Evolutionary conservation across 2,113 vertebrate species (phyloP).

Genomic region (Picathartes gymnocephalus): DNA sequence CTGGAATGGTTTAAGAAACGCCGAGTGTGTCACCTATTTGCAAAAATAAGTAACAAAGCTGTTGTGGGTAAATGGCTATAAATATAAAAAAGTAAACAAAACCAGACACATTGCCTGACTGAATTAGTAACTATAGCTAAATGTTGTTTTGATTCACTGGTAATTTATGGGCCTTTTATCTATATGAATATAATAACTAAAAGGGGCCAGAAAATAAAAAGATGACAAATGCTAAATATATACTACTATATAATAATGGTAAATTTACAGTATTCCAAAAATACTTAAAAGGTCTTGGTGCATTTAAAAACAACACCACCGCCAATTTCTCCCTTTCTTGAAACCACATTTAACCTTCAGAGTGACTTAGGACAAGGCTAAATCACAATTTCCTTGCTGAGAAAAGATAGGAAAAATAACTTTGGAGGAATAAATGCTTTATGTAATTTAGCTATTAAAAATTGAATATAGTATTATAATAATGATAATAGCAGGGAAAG

Average conservation of each 20-base stretch:
- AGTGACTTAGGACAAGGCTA: neutral
- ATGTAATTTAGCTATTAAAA: neutral
- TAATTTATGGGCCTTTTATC: neutral
- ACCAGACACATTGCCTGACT: neutral
- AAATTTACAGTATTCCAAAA: neutral
- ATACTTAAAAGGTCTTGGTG: neutral
- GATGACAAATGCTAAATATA: neutral
- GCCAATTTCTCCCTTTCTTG: neutral
- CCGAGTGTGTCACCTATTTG: neutral
- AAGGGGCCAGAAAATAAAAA: neutral
- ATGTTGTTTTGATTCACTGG: slow-evolving; percentile 2
- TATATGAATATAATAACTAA: neutral
- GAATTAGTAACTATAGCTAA: neutral
- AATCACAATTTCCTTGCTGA: neutral
- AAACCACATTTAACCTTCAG: neutral
- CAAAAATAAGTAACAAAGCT: neutral
- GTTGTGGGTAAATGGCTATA: neutral
- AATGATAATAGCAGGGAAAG: neutral
- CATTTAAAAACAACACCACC: neutral
- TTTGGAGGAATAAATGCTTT: neutral
- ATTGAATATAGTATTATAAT: neutral
- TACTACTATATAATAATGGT: neutral
- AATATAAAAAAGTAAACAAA: neutral
- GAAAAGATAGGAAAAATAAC: neutral
- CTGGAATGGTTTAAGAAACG: neutral